Evolutionary conservation across 2,797 vertebrate species (phyloP), one percentile per base, ranked within the genome.

Genomic region (Remorina albescens): DNA sequence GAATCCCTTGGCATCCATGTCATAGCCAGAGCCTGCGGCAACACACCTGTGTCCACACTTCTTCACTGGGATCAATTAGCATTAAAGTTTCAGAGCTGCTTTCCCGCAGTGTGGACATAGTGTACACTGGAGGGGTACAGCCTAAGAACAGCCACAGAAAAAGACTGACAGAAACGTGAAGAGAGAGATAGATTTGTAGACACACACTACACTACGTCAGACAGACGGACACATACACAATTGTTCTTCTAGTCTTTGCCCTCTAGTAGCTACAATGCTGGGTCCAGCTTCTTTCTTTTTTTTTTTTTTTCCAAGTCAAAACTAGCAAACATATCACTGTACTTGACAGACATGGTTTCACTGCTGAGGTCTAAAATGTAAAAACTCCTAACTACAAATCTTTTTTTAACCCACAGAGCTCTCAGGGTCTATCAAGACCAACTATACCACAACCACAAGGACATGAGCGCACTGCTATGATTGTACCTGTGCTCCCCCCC

Each of bases 31-130:
- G 85, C 92, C 92, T 51, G 79, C 71, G 87, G 94, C 93, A 85
- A 89, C 90, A 91, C 92, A 94, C 92, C 94, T 94, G 94, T 91
- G 92, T 92, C 93, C 81, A 85, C 86, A 81, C 81, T 74, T 78
- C 90, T 94, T 94, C 92, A 84, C 91, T 89, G 93, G 93, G 93
- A 95, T 95, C 93, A 94, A 93, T 95, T 94, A 94, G 88, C 91
- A 94, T 94, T 91, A 92, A 92, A 92, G 89, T 93, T 94, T 92
- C 85, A 93, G 87, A 74, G 79, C 68, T 53, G 73, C 76, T 82
- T 71, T 85, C 79, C 76, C 37, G 59, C 74, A 50, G 85, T 86
- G 81, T 87, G 82, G 84, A 89, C 83, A 88, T 36, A 82, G 86
- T 88, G 89, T 86, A 86, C 82, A 87, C 90, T 85, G 81, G 85